Conservation (phyloP, 2,888 invertebrate genomes). For the Actias luna region DNA sequence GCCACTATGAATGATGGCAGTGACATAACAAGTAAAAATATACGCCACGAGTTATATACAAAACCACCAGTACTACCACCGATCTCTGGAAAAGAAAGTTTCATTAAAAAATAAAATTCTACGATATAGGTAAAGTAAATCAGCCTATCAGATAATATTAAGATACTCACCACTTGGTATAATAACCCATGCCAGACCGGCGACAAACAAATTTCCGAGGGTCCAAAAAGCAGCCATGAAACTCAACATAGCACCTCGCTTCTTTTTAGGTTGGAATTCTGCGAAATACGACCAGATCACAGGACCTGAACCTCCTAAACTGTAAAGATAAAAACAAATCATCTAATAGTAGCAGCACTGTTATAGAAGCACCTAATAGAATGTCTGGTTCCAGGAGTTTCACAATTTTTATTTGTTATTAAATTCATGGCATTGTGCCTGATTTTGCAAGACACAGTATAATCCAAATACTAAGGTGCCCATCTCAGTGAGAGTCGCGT, state of each 20-base stretch:
- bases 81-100: constrained; percentile 74
- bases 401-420: too few relatives aligned
- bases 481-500: too few relatives aligned
- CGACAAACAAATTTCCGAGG: constrained; percentile 94
- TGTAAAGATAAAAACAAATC: constrained; percentile 56
- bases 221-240: constrained; percentile 98
- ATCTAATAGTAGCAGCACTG: constrained; percentile 18
- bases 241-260: constrained; percentile 95
- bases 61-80: constrained; percentile 86
- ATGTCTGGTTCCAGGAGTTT: too few relatives aligned
- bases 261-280: constrained; percentile 95
- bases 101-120: too few relatives aligned
- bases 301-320: constrained; percentile 93
- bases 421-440: too few relatives aligned
- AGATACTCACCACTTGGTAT: constrained; percentile 81
- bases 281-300: constrained; percentile 98
- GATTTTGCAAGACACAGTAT: too few relatives aligned
- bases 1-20: constrained; percentile 94
- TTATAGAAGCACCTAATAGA: too few relatives aligned
- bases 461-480: too few relatives aligned
- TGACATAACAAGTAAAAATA: constrained; percentile 94
- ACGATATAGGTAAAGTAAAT: too few relatives aligned
- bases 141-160: background rate
- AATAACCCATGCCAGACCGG: constrained; percentile 90
- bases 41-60: constrained; percentile 95